Percentiles rank a stretch among this genome's conserved stretches.
Evolutionary conservation across 2,888 invertebrate species (phyloP).

Genomic region (Torymus auratus): DNA sequence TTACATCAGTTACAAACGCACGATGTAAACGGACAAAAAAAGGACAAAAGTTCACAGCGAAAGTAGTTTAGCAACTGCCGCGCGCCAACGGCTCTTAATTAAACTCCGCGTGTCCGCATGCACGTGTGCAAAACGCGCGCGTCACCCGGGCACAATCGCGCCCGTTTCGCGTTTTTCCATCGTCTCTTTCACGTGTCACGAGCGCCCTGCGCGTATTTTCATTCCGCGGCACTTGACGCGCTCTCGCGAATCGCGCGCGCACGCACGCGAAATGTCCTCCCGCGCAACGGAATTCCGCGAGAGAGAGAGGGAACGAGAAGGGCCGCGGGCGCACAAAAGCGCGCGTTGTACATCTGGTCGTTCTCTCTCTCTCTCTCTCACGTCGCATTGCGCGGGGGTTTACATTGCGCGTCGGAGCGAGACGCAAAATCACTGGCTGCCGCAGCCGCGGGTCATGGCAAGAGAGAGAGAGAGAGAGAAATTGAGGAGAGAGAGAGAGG

Average conservation of each 20-base stretch:
- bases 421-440: constrained; percentile 68
- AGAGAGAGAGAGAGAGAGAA: constrained; percentile 10
- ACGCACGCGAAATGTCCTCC: constrained; percentile 47
- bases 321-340: constrained; percentile 71
- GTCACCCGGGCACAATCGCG: constrained; percentile 3
- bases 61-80: constrained; percentile 11
- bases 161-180: too few species aligned
- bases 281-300: constrained; percentile 69
- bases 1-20: neutral
- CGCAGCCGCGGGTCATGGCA: too few species aligned
- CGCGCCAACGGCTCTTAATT: constrained; percentile 14
- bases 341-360: constrained; percentile 32
- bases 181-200: constrained; percentile 1
- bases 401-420: constrained; percentile 67
- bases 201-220: constrained; percentile 12
- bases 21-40: neutral
- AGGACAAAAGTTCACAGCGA: neutral
- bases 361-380: constrained; percentile 13
- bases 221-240: constrained; percentile 14
- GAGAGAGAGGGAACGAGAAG: constrained; percentile 15
- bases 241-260: constrained; percentile 36
- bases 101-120: neutral
- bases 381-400: constrained; percentile 69
- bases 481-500: neutral
- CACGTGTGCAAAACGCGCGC: neutral